Conservation (phyloP, 2,888 invertebrate genomes). For the Fragum fragum region DNA sequence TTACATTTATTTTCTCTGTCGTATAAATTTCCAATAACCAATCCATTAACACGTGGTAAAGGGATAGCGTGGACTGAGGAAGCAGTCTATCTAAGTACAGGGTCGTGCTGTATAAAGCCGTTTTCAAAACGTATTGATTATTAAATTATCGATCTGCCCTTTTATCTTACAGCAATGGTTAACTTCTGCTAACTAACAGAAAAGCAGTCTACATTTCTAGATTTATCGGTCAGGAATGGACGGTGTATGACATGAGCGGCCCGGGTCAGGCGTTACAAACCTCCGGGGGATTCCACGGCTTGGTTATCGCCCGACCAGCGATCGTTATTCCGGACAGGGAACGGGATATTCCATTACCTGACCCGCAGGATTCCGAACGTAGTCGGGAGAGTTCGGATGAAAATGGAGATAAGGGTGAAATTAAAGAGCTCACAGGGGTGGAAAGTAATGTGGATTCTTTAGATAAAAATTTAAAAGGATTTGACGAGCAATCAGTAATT, state of each 20-base stretch:
- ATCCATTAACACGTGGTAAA: no score
- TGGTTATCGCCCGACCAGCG: constrained; percentile 15
- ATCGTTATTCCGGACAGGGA: constrained; percentile 16
- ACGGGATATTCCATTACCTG: background rate
- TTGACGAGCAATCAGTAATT: background rate
- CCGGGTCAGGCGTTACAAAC: background rate
- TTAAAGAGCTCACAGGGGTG: no score
- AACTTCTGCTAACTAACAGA: background rate
- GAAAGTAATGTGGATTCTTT: background rate
- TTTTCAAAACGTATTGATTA: constrained; percentile 30
- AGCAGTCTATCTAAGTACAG: background rate
- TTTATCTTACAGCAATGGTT: constrained; percentile 23
- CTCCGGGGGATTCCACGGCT: background rate
- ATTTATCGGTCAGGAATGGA: background rate
- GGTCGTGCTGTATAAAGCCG: background rate
- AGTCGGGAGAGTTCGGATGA: background rate
- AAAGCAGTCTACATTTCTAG: background rate
- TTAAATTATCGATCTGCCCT: constrained; percentile 28
- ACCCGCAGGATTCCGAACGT: background rate
- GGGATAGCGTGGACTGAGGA: background rate
- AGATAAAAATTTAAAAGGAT: background rate
- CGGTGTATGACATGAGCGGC: constrained; percentile 5
- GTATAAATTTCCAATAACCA: no score
- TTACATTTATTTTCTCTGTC: no score
- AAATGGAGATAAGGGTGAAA: background rate